phyloP scores from a whole-genome alignment of 2,113 vertebrate genomes.

The Leucoraja erinaceus region DNA sequence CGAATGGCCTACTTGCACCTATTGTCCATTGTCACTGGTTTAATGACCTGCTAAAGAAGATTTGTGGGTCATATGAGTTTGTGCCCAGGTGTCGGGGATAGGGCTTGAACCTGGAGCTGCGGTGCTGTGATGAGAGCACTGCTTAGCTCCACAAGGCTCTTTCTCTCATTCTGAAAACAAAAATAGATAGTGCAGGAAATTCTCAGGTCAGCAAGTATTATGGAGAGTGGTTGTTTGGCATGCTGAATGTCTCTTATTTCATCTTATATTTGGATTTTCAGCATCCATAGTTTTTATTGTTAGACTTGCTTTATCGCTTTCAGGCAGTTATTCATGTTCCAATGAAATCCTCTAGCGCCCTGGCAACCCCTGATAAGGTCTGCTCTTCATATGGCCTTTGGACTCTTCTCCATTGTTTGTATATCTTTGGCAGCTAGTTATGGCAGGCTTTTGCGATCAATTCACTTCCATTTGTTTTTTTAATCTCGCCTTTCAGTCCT shows the following conservation, averaged over 20 bases:
- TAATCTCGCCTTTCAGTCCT: background rate
- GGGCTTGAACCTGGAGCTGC: background rate
- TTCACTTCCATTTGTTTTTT: background rate
- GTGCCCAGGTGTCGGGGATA: background rate
- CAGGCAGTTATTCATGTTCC: too few relatives aligned
- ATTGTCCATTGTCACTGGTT: background rate
- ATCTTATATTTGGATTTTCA: too few relatives aligned
- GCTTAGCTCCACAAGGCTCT: too few relatives aligned
- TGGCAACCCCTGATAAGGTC: background rate
- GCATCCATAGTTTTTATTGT: too few relatives aligned
- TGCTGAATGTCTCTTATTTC: too few relatives aligned
- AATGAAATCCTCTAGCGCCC: background rate
- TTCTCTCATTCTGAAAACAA: too few relatives aligned
- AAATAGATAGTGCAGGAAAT: too few relatives aligned
- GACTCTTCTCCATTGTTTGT: background rate
- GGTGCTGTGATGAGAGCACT: background rate
- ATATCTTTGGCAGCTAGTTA: background rate
- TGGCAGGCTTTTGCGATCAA: background rate
- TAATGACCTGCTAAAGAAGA: background rate
- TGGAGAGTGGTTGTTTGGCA: too few relatives aligned
- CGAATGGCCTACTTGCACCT: too few relatives aligned
- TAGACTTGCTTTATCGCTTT: too few relatives aligned
- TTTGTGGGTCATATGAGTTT: too few relatives aligned
- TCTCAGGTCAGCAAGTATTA: too few relatives aligned
- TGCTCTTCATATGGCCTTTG: background rate